Conservation (phyloP, 2,797 vertebrate genomes). For the Siniperca scherzeri region DNA sequence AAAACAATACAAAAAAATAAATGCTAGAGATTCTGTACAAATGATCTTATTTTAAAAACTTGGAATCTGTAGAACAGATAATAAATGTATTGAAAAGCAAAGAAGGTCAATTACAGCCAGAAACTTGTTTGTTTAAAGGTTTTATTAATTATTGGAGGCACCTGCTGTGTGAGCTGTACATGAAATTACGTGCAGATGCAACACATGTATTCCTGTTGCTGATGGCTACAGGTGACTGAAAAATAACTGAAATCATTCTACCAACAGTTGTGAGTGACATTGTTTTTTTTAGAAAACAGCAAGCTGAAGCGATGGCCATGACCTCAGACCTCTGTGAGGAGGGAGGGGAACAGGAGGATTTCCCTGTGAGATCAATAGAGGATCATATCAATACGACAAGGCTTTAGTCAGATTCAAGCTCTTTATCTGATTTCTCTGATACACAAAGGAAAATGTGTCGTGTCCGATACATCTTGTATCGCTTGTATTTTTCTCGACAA, state of each 20-base stretch:
- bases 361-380: conserved; percentile 13
- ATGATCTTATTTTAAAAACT: not conserved
- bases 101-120: not conserved
- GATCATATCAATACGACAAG: not conserved
- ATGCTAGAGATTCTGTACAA: too few relatives aligned
- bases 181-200: not conserved
- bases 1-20: too few relatives aligned
- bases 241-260: not conserved
- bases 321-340: conserved; percentile 32
- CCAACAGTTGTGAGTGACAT: not conserved
- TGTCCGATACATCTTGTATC: not conserved
- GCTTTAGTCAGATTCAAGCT: not conserved
- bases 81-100: not conserved
- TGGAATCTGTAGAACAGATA: not conserved
- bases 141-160: not conserved
- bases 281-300: not conserved
- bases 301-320: conserved; percentile 22
- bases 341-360: not conserved
- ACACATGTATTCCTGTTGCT: not conserved
- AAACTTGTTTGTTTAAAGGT: too few relatives aligned
- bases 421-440: not conserved
- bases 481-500: not conserved
- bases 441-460: too few relatives aligned
- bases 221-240: too few relatives aligned
- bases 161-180: not conserved